These are phyloP conservation scores for Hephaestus fuliginosus DNA, from an alignment of 2,797 vertebrate species.

Conservation along the genomic window DNA sequence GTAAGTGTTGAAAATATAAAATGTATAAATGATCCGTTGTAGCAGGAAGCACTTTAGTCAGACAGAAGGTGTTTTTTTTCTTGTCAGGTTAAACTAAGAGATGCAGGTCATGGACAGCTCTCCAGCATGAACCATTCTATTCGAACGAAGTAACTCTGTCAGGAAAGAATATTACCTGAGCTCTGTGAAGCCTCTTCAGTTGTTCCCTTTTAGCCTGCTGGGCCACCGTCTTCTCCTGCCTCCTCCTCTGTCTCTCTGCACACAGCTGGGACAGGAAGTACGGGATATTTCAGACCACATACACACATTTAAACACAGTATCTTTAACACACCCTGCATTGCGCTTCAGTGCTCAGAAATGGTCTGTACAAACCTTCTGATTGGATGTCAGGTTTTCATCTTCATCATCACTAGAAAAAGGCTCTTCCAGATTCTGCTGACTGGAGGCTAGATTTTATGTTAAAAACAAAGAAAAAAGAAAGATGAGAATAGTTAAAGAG, in stretches of 20 bases:
- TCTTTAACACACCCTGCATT: not conserved
- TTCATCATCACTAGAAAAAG: conserved; percentile 87
- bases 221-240: conserved; percentile 86
- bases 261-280: conserved; percentile 71
- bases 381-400: conserved; percentile 66
- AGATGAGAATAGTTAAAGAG: not conserved
- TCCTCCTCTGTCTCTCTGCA: conserved; percentile 81
- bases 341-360: not conserved
- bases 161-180: conserved; percentile 87
- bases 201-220: conserved; percentile 90
- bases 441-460: conserved; percentile 66
- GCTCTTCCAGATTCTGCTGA: conserved; percentile 70
- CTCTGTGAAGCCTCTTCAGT: conserved; percentile 93
- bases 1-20: conserved; percentile 1
- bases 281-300: not conserved
- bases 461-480: not conserved
- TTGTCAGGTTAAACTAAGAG: not conserved
- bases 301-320: not conserved
- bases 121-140: not conserved
- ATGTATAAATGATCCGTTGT: not conserved
- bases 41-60: not conserved
- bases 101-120: not conserved
- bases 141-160: not conserved
- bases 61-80: not conserved
- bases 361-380: conserved; percentile 77